Conservation (phyloP, 1,140 invertebrate genomes). For the Aleiodes sp. region DNA sequence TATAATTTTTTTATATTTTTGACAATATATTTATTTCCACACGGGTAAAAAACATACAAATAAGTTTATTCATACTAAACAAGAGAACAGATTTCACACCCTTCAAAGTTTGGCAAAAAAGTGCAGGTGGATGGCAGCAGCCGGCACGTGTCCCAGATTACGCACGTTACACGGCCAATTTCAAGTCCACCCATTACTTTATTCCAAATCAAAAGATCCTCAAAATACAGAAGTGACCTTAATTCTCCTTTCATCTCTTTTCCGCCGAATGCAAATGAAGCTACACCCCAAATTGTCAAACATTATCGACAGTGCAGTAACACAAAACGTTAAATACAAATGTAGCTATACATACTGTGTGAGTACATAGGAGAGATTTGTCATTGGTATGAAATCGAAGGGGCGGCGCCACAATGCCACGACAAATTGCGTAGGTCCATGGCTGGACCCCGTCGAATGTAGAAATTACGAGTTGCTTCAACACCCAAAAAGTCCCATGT, state of each 20-base stretch:
- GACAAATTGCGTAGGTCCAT: conserved; percentile 55
- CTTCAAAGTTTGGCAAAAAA: background rate
- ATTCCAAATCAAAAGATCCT: background rate
- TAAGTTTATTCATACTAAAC: no score
- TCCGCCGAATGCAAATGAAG: background rate
- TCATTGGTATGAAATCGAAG: conserved; percentile 49
- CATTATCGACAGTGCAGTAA: background rate
- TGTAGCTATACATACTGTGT: conserved; percentile 49
- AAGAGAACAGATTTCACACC: background rate
- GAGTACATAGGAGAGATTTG: conserved; percentile 48
- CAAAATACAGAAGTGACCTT: background rate
- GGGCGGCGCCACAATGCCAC: conserved; percentile 52
- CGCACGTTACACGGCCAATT: conserved; percentile 58
- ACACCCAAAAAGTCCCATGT: background rate
- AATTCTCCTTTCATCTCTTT: background rate
- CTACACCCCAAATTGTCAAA: background rate
- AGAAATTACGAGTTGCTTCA: conserved; percentile 50
- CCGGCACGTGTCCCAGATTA: conserved; percentile 62
- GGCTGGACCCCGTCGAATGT: conserved; percentile 46
- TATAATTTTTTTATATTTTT: no score
- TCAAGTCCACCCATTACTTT: conserved; percentile 33
- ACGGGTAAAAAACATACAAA: no score
- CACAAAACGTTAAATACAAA: conserved; percentile 22
- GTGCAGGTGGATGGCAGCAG: conserved; percentile 24
- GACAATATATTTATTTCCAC: no score